phyloP scores from a whole-genome alignment of 2,797 vertebrate species.

The Pelochelys cantorii region DNA sequence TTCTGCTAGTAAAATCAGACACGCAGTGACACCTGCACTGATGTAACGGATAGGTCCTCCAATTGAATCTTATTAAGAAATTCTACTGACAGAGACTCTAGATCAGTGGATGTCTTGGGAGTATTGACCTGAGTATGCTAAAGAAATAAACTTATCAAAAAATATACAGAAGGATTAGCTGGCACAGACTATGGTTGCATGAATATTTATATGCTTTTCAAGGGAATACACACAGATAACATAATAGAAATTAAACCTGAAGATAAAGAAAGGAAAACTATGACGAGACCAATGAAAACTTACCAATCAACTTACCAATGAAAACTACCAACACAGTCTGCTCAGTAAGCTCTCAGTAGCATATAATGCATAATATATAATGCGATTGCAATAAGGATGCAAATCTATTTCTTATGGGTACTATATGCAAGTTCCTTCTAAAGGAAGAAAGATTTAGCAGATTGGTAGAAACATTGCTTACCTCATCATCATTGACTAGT shows the following conservation, averaged over 20 bases:
- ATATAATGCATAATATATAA: background rate
- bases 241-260: background rate
- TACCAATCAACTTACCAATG: background rate
- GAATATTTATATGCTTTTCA: background rate
- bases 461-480: conserved; percentile 66
- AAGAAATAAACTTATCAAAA: background rate
- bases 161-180: background rate
- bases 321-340: background rate
- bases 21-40: background rate
- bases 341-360: background rate
- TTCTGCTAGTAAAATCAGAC: background rate
- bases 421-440: background rate
- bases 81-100: background rate
- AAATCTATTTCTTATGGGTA: background rate
- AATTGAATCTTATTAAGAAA: background rate
- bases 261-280: background rate
- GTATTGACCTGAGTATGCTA: too few species aligned
- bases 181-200: background rate
- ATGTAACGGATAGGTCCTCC: background rate
- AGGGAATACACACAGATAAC: background rate
- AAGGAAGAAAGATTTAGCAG: background rate
- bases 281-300: too few species aligned
- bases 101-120: background rate
- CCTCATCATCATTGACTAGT: conserved; percentile 98
- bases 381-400: background rate